Conservation (phyloP, 2,888 invertebrate genomes). For the Gymnocheta viridis region DNA sequence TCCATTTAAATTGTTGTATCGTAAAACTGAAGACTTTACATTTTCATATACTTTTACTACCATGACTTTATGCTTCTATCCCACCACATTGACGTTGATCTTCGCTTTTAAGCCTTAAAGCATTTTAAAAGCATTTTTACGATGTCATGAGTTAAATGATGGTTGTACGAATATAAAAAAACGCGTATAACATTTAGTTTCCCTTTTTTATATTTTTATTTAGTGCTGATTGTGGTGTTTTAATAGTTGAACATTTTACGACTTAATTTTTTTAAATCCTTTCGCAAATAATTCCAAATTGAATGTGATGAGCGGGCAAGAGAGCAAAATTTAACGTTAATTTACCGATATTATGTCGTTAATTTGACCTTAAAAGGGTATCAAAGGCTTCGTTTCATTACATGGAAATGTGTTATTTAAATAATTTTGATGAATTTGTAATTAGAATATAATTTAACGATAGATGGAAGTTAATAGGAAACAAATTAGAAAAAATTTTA, state of each 20-base stretch:
- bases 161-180: conserved; percentile 23
- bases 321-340: neutral
- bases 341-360: neutral
- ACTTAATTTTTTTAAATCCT: conserved; percentile 41
- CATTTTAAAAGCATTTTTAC: conserved; percentile 46
- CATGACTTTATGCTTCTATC: neutral
- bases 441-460: neutral
- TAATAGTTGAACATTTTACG: conserved; percentile 49
- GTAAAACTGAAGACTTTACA: conserved; percentile 37
- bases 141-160: conserved; percentile 46
- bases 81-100: conserved; percentile 1
- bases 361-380: neutral
- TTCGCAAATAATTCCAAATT: conserved; percentile 28
- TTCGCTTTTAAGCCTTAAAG: conserved; percentile 37
- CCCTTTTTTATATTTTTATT: conserved; percentile 31
- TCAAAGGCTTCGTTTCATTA: neutral
- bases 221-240: conserved; percentile 55
- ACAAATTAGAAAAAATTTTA: no score
- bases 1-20: conserved; percentile 59
- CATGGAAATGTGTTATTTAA: neutral
- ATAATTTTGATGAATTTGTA: neutral
- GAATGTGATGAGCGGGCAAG: conserved; percentile 23
- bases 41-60: conserved; percentile 42
- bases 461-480: no score
- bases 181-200: neutral